phyloP scores from a whole-genome alignment of 2,888 invertebrate genomes.

The Frankliniella intonsa region DNA sequence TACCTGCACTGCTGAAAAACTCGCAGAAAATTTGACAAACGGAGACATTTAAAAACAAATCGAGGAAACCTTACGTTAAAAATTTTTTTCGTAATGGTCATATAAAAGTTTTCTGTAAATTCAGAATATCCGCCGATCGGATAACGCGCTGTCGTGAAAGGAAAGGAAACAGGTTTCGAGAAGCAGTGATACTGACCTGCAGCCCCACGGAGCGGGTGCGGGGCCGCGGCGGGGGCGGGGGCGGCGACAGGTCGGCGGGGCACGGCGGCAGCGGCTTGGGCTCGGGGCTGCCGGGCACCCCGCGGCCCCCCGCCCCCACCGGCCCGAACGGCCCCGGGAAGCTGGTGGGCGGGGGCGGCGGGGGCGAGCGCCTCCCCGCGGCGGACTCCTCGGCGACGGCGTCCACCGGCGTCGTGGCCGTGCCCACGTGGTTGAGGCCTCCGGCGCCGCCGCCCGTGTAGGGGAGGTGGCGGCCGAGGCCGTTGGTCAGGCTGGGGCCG shows the following conservation, averaged over 20 bases:
- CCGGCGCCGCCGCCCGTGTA: not conserved
- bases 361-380: constrained; percentile 31
- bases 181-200: constrained; percentile 45
- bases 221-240: constrained; percentile 35
- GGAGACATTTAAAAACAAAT: too few relatives aligned
- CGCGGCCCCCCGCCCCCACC: not conserved
- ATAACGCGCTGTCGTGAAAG: too few relatives aligned
- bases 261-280: not conserved
- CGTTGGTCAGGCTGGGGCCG: not conserved
- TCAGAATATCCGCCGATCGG: too few relatives aligned
- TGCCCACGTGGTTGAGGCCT: not conserved
- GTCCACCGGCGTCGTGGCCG: not conserved
- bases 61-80: too few relatives aligned
- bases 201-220: constrained; percentile 39
- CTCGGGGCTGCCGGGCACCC: not conserved
- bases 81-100: too few relatives aligned
- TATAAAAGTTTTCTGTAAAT: too few relatives aligned
- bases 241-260: constrained; percentile 34
- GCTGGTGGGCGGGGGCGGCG: constrained; percentile 27
- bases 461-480: not conserved
- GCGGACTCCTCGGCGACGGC: not conserved
- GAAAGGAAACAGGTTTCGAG: too few relatives aligned
- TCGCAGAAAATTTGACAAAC: too few relatives aligned
- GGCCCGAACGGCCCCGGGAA: constrained; percentile 17
- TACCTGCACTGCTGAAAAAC: too few relatives aligned